Percentiles rank a stretch among this genome's conserved stretches.
These are phyloP conservation scores for Sebastes iracundus DNA, from an alignment of 2,797 vertebrate species.

Conservation along the genomic window DNA sequence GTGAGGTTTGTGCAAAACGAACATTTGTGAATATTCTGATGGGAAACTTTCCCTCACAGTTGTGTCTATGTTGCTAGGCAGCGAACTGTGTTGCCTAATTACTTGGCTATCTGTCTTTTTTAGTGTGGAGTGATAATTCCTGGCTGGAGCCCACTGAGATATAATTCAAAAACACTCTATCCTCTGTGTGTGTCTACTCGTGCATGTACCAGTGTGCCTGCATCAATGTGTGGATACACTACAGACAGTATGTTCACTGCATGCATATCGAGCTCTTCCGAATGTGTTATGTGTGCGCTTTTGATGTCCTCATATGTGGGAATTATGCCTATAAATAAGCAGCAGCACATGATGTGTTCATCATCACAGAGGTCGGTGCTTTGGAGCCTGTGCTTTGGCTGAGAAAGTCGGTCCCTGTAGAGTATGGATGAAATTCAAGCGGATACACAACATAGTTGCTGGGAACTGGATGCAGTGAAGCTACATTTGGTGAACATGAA, in stretches of 20 bases:
- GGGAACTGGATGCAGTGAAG: neutral
- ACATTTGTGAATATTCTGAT: neutral
- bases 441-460: neutral
- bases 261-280: neutral
- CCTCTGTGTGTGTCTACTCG: neutral
- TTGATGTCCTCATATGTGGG: conserved; percentile 29
- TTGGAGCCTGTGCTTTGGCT: conserved; percentile 1
- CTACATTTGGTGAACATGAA: neutral
- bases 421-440: conserved; percentile 21
- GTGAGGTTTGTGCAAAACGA: neutral
- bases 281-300: conserved; percentile 1
- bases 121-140: neutral
- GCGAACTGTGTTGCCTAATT: conserved; percentile 7
- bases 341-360: conserved; percentile 15
- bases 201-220: neutral
- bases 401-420: neutral
- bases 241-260: neutral
- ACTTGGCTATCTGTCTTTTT: neutral
- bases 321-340: conserved; percentile 49
- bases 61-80: conserved; percentile 5
- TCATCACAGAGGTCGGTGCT: conserved; percentile 6
- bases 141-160: conserved; percentile 1
- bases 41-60: neutral
- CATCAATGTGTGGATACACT: neutral
- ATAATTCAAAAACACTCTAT: neutral